Conservation (phyloP, 2,888 invertebrate species). For the Drosophila monieri region DNA sequence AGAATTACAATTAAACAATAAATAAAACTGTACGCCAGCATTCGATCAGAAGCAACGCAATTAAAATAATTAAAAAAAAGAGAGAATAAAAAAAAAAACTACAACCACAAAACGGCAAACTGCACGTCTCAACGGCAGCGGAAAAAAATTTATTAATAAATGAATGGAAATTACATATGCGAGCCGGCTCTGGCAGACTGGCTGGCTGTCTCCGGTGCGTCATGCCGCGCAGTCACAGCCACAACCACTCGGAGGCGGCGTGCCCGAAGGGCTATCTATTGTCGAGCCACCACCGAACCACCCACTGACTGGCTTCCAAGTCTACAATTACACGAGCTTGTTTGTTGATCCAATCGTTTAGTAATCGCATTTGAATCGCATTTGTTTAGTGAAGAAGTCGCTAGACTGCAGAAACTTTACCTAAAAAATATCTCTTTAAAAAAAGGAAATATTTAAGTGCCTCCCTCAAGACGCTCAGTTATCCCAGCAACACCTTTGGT, state of each 20-base stretch:
- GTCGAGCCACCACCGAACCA: slow-evolving; percentile 23
- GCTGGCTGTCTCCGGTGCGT: slow-evolving; percentile 73
- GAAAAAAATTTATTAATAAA: slow-evolving; percentile 55
- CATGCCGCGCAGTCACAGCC: slow-evolving; percentile 30
- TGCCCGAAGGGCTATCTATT: slow-evolving; percentile 49
- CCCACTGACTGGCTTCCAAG: slow-evolving; percentile 12
- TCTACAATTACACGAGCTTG: slow-evolving; percentile 57
- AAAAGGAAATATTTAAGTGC: too few relatives aligned
- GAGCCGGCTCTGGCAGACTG: slow-evolving; percentile 47
- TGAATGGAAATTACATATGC: slow-evolving; percentile 58
- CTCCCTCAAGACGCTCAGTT: slow-evolving; percentile 5
- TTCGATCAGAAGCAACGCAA: slow-evolving; percentile 72
- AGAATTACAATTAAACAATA: slow-evolving; percentile 57
- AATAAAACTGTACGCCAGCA: slow-evolving; percentile 52
- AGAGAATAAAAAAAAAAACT: slow-evolving; percentile 10
- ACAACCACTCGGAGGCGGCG: slow-evolving; percentile 39
- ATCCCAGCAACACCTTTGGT: not conserved
- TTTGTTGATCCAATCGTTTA: slow-evolving; percentile 61
- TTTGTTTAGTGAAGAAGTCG: slow-evolving; percentile 25
- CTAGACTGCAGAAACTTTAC: too few relatives aligned
- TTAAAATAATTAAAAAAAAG: slow-evolving; percentile 67
- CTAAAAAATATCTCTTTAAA: too few relatives aligned
- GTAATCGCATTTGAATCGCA: slow-evolving; percentile 66
- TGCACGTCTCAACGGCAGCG: slow-evolving; percentile 63
- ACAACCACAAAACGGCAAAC: slow-evolving; percentile 55